These are phyloP conservation scores for Acleris laterana DNA, from an alignment of 2,888 invertebrate species.

Conservation along the genomic window DNA sequence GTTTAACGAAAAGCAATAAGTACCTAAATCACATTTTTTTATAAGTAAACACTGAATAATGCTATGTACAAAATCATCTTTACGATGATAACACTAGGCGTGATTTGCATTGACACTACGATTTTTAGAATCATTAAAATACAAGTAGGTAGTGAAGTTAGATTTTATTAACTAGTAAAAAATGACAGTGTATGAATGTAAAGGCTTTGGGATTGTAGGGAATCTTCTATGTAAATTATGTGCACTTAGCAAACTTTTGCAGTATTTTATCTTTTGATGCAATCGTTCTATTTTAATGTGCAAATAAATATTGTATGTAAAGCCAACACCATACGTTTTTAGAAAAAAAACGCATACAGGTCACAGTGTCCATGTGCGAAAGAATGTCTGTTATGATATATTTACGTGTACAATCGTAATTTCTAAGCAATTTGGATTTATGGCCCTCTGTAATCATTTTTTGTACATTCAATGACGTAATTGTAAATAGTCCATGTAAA, in stretches of 20 bases:
- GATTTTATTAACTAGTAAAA: slow-evolving; percentile 27
- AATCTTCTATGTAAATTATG: background rate
- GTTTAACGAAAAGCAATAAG: background rate
- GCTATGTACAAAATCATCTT: slow-evolving; percentile 27
- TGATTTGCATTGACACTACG: slow-evolving; percentile 12
- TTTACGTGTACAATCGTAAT: too few species aligned
- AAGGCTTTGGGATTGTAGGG: background rate
- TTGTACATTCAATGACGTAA: too few species aligned
- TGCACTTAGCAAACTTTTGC: background rate
- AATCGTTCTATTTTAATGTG: too few species aligned
- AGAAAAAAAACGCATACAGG: too few species aligned
- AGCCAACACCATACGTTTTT: too few species aligned
- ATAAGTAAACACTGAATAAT: slow-evolving; percentile 19
- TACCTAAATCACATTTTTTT: background rate
- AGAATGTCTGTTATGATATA: too few species aligned
- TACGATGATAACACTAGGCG: slow-evolving; percentile 9
- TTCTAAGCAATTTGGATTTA: too few species aligned
- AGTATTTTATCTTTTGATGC: background rate
- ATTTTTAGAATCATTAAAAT: background rate
- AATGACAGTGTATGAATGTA: slow-evolving; percentile 12
- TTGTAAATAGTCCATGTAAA: too few species aligned
- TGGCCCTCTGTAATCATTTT: too few species aligned
- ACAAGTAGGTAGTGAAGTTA: slow-evolving; percentile 9
- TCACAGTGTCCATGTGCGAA: too few species aligned
- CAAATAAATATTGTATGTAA: too few species aligned